Conservation (phyloP, 2,113 vertebrate species). For the Lates calcarifer region DNA sequence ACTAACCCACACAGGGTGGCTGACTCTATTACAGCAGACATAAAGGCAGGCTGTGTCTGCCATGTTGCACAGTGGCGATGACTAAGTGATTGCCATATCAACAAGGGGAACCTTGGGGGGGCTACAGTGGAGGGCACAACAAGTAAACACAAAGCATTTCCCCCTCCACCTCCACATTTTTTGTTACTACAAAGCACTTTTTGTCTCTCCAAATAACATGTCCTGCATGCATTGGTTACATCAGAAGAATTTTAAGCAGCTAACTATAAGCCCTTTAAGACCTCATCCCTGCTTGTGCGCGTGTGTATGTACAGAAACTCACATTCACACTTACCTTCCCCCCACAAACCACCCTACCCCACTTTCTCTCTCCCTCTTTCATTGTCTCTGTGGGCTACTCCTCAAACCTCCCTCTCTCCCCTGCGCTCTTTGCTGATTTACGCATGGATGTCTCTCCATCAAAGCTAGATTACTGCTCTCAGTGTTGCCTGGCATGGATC, state of each 20-base stretch:
- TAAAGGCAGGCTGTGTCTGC: conserved; percentile 30
- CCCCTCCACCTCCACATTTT: conserved; percentile 22
- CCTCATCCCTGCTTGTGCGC: conserved; percentile 58
- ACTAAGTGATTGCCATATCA: conserved; percentile 35
- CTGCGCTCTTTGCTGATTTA: conserved; percentile 67
- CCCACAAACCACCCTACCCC: conserved; percentile 13
- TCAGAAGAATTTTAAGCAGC: conserved; percentile 88
- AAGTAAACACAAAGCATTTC: conserved; percentile 35
- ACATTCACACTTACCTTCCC: conserved; percentile 49
- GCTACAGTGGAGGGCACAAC: conserved; percentile 44
- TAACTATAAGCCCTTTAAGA: conserved; percentile 85
- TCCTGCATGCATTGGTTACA: conserved; percentile 77
- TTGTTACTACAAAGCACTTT: conserved; percentile 61
- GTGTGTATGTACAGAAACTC: conserved; percentile 45
- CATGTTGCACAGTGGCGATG: conserved; percentile 4
- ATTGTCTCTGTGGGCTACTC: conserved; percentile 54
- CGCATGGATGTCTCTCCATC: conserved; percentile 68
- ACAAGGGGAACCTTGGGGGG: conserved; percentile 44
- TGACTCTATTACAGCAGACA: conserved; percentile 38
- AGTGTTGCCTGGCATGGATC: conserved; percentile 61
- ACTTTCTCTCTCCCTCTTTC: not conserved
- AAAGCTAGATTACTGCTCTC: conserved; percentile 75
- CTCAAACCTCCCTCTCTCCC: conserved; percentile 38
- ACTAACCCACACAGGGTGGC: conserved; percentile 16
- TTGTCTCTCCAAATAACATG: conserved; percentile 67